A percentile compares a stretch with the other conserved stretches of the same genome.
phyloP scores from a whole-genome alignment of 2,113 vertebrate genomes.

The Mirounga angustirostris region DNA sequence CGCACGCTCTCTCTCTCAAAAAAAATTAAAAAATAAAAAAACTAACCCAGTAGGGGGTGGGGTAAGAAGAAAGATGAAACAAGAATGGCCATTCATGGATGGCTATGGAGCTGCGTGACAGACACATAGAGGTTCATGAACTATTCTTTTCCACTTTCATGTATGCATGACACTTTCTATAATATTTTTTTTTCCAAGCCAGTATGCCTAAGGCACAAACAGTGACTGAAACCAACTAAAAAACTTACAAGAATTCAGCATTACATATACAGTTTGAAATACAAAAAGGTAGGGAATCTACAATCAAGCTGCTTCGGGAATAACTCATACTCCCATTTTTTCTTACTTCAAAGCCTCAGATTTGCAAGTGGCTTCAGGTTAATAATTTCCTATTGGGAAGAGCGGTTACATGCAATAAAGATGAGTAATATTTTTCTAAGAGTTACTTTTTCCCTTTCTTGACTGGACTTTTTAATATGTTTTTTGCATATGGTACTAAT shows the following conservation, averaged over 20 bases:
- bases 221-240: background rate
- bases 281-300: background rate
- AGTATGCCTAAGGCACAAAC: background rate
- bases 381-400: conserved; percentile 62
- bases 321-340: background rate
- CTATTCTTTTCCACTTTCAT: background rate
- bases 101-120: background rate
- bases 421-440: conserved; percentile 72
- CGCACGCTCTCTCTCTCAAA: background rate
- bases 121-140: background rate
- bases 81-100: background rate
- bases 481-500: conserved; percentile 54
- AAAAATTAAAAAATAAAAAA: background rate
- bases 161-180: background rate
- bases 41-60: background rate
- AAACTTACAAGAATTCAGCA: background rate
- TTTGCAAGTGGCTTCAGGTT: conserved; percentile 47
- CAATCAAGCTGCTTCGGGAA: background rate
- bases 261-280: background rate
- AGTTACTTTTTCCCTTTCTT: conserved; percentile 67
- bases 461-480: background rate
- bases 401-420: background rate
- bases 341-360: conserved; percentile 31
- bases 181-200: background rate
- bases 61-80: background rate